Base-by-base conservation (phyloP, 2,797 vertebrate genomes). In the Sebastiscus albofasciatus region DNA sequence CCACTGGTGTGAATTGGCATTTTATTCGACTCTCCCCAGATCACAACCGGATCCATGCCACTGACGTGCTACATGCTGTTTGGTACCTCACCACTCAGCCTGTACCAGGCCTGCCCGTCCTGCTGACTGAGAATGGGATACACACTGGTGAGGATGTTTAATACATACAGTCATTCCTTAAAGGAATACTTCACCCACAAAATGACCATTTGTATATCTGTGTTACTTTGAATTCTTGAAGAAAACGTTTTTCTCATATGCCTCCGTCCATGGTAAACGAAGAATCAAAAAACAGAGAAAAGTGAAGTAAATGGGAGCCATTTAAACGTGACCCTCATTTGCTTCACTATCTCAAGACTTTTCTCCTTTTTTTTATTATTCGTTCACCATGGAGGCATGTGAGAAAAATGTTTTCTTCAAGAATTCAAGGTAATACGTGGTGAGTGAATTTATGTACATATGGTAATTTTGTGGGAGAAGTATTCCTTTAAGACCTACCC, bases 71-170 rank as follows among this genome's bases (percentile, higher is more conserved):
- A 3, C 99, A 99, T 13, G 99, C 99, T 0, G 99, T 99, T 54
- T 99, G 99, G 99, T 99, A 97, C 92, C 97, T 99, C 34, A 99
- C 97, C 59, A 99, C 98, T 0, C 99, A 99, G 85, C 94, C 97
- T 55, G 96, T 99, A 72, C 98, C 99, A 2, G 97, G 97, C 59
- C 97, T 99, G 54, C 96, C 97, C 8, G 95, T 87, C 22, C 92
- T 97, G 72, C 87, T 96, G 64, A 95, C 93, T 3, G 96, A 97
- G 77, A 97, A 97, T 0, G 95, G 97, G 20, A 96, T 97, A 58
- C 97, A 97, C 86, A 96, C 96, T 70, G 98, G 98, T 99, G 91
- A 87, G 79, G 13, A 67, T 6, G 18, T 29, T 69, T 13, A 13
- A 67, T 27, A 22, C 22, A 67, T 31, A 46, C 9, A 26, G 29